Conservation (phyloP, 2,113 vertebrate species). For the Petrocephalus zakoni region DNA sequence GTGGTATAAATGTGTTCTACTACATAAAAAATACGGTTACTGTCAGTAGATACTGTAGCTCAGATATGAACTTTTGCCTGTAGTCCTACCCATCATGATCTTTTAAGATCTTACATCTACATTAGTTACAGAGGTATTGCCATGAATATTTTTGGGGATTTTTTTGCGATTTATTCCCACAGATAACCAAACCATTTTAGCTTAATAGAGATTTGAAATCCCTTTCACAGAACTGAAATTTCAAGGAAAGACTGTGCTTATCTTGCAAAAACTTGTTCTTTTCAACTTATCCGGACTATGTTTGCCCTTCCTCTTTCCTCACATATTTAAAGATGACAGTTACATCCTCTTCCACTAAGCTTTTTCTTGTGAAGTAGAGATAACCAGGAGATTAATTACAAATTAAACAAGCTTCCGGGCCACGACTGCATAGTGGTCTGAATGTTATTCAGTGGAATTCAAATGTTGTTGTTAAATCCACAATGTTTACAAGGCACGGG, state of each 20-base stretch:
- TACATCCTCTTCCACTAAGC: not conserved
- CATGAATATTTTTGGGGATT: not conserved
- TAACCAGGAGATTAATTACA: conserved; percentile 17
- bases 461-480: not conserved
- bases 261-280: not conserved
- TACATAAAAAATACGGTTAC: not conserved
- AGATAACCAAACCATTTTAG: not conserved
- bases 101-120: not conserved
- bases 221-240: not conserved
- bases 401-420: conserved; percentile 4
- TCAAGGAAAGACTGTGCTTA: not conserved
- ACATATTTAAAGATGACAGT: conserved; percentile 5
- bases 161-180: not conserved
- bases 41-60: not conserved
- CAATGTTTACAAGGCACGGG: not conserved
- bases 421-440: not conserved
- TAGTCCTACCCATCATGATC: not conserved
- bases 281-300: not conserved
- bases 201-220: not conserved
- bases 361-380: conserved; percentile 8
- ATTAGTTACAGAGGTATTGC: not conserved
- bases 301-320: not conserved
- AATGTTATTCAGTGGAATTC: not conserved
- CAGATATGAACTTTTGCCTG: not conserved
- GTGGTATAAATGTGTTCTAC: not conserved